Evolutionary conservation across 2,113 vertebrate species (phyloP).

Genomic region (Tinamus guttatus): DNA sequence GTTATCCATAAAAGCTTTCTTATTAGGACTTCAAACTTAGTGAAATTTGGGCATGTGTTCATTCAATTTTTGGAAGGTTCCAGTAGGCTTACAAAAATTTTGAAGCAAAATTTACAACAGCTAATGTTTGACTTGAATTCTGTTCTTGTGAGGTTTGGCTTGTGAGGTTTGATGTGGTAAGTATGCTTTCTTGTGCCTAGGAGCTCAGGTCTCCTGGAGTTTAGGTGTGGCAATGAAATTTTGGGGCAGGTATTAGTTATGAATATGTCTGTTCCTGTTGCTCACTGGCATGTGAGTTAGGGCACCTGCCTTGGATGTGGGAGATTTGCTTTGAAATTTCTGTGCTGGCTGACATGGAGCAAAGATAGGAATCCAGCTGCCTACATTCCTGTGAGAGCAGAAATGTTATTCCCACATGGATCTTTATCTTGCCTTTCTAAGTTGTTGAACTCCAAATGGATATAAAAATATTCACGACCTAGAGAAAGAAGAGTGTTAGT

Average conservation of each 20-base stretch:
- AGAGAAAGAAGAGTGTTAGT: not conserved
- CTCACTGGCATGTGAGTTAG: not conserved
- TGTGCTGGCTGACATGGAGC: not conserved
- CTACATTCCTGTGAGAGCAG: not conserved
- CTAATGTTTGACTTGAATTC: not conserved
- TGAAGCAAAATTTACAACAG: not conserved
- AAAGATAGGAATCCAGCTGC: not conserved
- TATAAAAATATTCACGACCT: not conserved
- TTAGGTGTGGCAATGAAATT: not conserved
- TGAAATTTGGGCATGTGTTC: not conserved
- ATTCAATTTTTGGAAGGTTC: not conserved
- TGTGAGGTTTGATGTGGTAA: not conserved
- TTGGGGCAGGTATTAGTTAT: not conserved
- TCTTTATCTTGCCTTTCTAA: not conserved
- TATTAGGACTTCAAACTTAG: not conserved
- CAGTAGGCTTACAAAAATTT: not conserved
- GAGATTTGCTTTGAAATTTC: not conserved
- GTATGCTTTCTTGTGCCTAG: no score
- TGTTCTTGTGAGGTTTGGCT: not conserved
- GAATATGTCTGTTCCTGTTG: not conserved
- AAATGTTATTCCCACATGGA: fast-evolving
- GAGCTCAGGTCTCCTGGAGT: not conserved
- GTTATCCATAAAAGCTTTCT: not conserved
- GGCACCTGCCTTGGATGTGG: not conserved
- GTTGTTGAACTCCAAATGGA: not conserved